Evolutionary conservation across 2,797 vertebrate genomes (phyloP).

Genomic region (Simalia tracyae): DNA sequence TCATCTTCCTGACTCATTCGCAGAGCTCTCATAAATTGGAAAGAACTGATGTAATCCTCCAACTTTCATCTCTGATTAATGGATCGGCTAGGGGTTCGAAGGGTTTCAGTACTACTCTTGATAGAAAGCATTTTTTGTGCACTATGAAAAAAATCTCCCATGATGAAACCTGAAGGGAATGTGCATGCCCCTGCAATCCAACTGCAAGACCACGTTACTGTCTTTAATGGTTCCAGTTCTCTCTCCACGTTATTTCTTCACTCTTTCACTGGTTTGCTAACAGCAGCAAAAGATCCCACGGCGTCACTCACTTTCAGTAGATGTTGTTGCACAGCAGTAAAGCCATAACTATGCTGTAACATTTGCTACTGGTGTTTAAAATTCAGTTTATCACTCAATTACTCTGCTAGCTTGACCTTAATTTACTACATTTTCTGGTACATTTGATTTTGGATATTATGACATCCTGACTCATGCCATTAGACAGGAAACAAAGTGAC

Average conservation of each 20-base stretch:
- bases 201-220: slow-evolving; percentile 19
- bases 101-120: not conserved
- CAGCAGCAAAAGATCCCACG: slow-evolving; percentile 57
- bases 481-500: slow-evolving; percentile 61
- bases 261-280: slow-evolving; percentile 48
- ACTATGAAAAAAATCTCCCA: not conserved
- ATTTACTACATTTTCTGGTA: slow-evolving; percentile 71
- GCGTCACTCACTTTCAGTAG: slow-evolving; percentile 37
- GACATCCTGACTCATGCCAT: slow-evolving; percentile 57
- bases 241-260: slow-evolving; percentile 59
- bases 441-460: slow-evolving; percentile 69
- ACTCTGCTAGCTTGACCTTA: slow-evolving; percentile 56
- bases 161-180: not conserved
- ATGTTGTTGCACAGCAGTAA: slow-evolving; percentile 63
- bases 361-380: slow-evolving; percentile 57
- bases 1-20: not conserved
- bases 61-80: not conserved
- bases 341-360: slow-evolving; percentile 54
- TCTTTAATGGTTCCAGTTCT: slow-evolving; percentile 19
- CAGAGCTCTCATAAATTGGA: not conserved
- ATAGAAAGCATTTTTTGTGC: not conserved
- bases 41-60: not conserved
- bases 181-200: not conserved
- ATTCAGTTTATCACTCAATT: slow-evolving; percentile 70
- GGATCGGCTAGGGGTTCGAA: not conserved